Conservation (phyloP, 1,140 invertebrate genomes). For the Drosophila repletoides region DNA sequence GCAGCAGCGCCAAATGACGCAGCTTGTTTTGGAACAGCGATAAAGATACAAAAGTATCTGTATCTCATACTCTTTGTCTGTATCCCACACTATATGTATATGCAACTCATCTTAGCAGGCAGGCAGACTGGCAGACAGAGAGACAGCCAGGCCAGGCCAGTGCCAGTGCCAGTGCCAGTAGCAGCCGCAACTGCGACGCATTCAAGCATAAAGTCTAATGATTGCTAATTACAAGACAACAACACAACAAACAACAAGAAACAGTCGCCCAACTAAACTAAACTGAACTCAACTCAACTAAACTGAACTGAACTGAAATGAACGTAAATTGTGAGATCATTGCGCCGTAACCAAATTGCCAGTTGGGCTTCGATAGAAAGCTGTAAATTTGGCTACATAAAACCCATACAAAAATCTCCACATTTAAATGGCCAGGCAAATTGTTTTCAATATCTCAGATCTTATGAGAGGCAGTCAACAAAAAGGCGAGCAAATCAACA, state of each 20-base stretch:
- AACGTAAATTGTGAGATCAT: conserved; percentile 32
- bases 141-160: no score
- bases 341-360: conserved; percentile 43
- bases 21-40: conserved; percentile 40
- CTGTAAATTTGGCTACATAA: conserved; percentile 20
- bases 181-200: conserved; percentile 50
- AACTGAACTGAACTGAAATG: conserved; percentile 3
- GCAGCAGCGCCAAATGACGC: conserved; percentile 38
- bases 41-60: conserved; percentile 23
- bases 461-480: background rate
- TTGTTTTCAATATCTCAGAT: conserved; percentile 19
- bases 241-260: conserved; percentile 6
- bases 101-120: conserved; percentile 34
- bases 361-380: conserved; percentile 26
- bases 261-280: conserved; percentile 3
- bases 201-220: conserved; percentile 74
- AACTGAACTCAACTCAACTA: conserved; percentile 3
- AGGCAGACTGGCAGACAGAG: no score
- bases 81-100: no score
- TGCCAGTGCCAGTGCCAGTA: no score
- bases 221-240: conserved; percentile 76
- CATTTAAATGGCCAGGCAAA: conserved; percentile 24
- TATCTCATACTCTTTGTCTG: no score
- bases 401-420: background rate
- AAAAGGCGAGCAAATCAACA: background rate